Conservation (phyloP, 2,888 invertebrate genomes). For the Steinernema carpocapsae region DNA sequence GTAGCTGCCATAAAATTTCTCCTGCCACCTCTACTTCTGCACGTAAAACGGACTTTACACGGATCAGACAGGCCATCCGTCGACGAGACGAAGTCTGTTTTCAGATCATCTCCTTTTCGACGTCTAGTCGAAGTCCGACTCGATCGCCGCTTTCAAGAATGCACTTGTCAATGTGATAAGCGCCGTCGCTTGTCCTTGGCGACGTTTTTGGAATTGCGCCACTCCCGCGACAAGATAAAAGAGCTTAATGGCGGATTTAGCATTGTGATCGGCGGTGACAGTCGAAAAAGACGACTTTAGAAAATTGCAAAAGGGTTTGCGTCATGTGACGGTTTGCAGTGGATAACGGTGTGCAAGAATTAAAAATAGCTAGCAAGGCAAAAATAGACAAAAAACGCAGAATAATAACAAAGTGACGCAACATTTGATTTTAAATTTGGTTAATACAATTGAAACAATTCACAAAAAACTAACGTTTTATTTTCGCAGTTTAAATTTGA, state of each 20-base stretch:
- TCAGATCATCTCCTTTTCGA: too few species aligned
- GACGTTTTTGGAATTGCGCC: neutral
- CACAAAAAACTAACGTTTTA: too few species aligned
- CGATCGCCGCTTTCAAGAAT: constrained; percentile 3
- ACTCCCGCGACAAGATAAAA: neutral
- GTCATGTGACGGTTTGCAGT: neutral
- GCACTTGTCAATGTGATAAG: constrained; percentile 12
- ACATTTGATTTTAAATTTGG: too few species aligned
- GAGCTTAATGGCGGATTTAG: constrained; percentile 19
- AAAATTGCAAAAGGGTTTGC: neutral
- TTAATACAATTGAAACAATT: too few species aligned
- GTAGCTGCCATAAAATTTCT: too few species aligned
- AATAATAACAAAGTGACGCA: too few species aligned
- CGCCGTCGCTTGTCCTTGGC: neutral
- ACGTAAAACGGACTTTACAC: neutral
- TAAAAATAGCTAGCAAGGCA: too few species aligned
- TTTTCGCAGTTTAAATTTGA: too few species aligned
- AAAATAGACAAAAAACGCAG: too few species aligned
- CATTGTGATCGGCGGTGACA: constrained; percentile 16
- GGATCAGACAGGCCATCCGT: constrained; percentile 1
- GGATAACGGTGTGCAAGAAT: too few species aligned
- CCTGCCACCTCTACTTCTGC: too few species aligned
- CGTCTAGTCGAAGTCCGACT: too few species aligned
- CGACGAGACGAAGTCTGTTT: neutral
- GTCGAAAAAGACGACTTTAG: constrained; percentile 28